A percentile compares a stretch with the other conserved stretches of the same genome.
These are phyloP conservation scores for Archivesica marissinica DNA, from an alignment of 1,140 invertebrate species.

Conservation along the genomic window DNA sequence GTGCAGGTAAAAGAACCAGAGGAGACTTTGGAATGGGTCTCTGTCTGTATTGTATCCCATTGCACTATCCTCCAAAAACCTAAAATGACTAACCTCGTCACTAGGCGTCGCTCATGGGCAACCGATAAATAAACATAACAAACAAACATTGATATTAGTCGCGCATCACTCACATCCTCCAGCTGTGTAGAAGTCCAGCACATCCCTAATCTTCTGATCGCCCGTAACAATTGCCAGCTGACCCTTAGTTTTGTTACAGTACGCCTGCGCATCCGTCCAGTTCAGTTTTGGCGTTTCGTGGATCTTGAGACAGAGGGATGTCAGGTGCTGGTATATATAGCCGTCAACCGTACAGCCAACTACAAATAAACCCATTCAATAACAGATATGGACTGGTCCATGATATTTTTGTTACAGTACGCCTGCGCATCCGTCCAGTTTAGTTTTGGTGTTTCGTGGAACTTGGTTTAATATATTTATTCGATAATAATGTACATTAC, in stretches of 20 bases:
- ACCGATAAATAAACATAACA: too few relatives aligned
- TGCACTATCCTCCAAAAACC: too few relatives aligned
- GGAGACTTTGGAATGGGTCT: too few relatives aligned
- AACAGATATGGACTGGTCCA: too few relatives aligned
- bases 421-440: slow-evolving; percentile 24
- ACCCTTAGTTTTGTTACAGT: slow-evolving; percentile 17
- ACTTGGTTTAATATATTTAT: too few relatives aligned
- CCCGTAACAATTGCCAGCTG: slow-evolving; percentile 9
- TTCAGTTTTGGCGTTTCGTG: background rate
- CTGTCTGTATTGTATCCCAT: too few relatives aligned
- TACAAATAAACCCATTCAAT: background rate
- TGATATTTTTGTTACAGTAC: slow-evolving; percentile 19
- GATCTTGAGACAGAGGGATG: slow-evolving; percentile 12
- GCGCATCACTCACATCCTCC: slow-evolving; percentile 26
- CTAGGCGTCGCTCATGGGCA: too few relatives aligned
- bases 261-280: slow-evolving; percentile 10
- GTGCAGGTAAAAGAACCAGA: too few relatives aligned
- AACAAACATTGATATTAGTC: too few relatives aligned
- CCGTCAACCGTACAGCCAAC: slow-evolving; percentile 25
- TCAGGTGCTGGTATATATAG: background rate
- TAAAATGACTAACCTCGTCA: too few relatives aligned
- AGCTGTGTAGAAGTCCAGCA: background rate
- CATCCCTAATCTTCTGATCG: slow-evolving; percentile 19
- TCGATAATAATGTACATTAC: too few relatives aligned
- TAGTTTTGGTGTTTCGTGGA: background rate